Percentiles rank a stretch among this genome's conserved stretches.
Conservation (phyloP, 2,113 vertebrate genomes). For the Aphyosemion australe region DNA sequence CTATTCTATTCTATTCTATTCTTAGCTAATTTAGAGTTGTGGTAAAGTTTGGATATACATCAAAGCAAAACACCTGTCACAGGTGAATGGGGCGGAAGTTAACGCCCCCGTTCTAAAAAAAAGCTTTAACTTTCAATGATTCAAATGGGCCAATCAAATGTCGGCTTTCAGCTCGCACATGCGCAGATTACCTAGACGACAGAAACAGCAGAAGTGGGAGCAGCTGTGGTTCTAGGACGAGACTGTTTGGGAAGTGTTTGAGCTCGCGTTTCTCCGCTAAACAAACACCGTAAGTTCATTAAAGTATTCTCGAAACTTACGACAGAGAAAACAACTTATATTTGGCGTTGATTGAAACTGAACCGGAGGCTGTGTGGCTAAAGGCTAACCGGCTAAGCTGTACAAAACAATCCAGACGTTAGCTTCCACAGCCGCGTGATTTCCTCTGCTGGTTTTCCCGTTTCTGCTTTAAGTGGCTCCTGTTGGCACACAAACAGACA, state of each 20-base stretch:
- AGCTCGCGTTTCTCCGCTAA: background rate
- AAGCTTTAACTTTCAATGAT: too few relatives aligned
- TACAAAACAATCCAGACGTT: slow-evolving; percentile 18
- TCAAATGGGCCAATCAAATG: slow-evolving; percentile 37
- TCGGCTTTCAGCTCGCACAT: background rate
- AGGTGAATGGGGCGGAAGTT: too few relatives aligned
- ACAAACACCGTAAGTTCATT: slow-evolving; percentile 40
- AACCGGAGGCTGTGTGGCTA: background rate
- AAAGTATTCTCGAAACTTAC: background rate
- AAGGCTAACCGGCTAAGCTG: slow-evolving; percentile 11
- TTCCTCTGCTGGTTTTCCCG: background rate
- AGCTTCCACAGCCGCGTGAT: slow-evolving; percentile 21
- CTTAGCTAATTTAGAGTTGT: too few relatives aligned
- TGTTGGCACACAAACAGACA: background rate
- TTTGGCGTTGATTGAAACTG: background rate
- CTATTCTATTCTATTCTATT: too few relatives aligned
- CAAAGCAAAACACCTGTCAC: too few relatives aligned
- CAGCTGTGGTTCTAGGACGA: background rate
- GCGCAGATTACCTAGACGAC: slow-evolving; percentile 32
- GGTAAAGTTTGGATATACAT: too few relatives aligned
- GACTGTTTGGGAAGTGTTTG: slow-evolving; percentile 10
- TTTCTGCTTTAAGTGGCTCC: background rate
- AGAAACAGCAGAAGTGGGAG: background rate
- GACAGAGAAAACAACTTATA: fast-evolving
- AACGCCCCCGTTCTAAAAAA: too few relatives aligned